Evolutionary conservation across 2,113 vertebrate genomes (phyloP).

Genomic region (Sitta europaea): DNA sequence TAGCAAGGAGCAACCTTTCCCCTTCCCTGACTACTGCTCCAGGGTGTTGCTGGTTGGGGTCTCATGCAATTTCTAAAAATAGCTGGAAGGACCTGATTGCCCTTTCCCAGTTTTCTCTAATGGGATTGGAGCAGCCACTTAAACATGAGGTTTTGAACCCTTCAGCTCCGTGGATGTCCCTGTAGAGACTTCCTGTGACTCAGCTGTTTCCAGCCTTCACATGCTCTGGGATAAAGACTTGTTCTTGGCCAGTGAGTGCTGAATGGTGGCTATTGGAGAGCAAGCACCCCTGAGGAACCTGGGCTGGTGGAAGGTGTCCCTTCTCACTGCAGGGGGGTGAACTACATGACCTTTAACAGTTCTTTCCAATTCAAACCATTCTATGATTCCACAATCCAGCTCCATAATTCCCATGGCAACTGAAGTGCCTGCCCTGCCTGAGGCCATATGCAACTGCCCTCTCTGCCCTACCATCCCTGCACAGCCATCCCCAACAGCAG

Average conservation of each 20-base stretch:
- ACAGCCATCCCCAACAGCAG: not conserved
- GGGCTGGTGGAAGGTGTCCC: not conserved
- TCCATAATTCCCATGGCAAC: fast-evolving
- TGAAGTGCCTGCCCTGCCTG: not conserved
- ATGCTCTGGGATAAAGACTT: not conserved
- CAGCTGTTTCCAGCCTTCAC: not conserved
- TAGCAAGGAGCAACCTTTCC: not conserved
- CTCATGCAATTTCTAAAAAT: not conserved
- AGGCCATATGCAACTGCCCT: fast-evolving
- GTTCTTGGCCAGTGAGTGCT: not conserved
- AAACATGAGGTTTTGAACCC: not conserved
- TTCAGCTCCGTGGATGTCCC: not conserved
- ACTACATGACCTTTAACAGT: not conserved
- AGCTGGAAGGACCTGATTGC: not conserved
- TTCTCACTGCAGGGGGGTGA: not conserved
- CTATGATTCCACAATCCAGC: not conserved
- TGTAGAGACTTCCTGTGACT: not conserved
- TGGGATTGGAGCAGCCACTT: not conserved
- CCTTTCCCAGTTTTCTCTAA: not conserved
- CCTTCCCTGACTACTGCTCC: not conserved
- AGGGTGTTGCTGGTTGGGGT: not conserved
- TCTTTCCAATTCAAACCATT: not conserved
- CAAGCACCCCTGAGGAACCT: not conserved
- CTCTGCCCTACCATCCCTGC: not conserved
- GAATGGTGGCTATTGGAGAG: fast-evolving